A percentile compares a stretch with the other conserved stretches of the same genome.
Evolutionary conservation across 2,797 vertebrate genomes (phyloP).

Genomic region (Morus bassanus): DNA sequence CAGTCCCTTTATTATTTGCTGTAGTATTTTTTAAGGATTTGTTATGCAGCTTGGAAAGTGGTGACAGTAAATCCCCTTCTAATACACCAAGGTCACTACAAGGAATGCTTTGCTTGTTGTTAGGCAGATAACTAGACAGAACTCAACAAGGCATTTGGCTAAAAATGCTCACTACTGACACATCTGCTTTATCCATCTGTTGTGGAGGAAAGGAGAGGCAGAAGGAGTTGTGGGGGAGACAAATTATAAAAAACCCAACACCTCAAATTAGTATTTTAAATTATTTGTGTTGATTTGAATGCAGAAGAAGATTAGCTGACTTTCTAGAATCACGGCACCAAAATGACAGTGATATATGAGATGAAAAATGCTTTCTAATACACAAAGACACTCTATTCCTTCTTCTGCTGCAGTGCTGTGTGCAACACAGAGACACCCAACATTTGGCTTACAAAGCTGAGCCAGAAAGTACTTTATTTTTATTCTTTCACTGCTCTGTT

Average conservation of each 20-base stretch:
- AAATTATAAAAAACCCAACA: neutral
- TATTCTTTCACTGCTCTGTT: neutral
- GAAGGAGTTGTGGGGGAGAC: neutral
- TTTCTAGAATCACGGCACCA: constrained; percentile 21
- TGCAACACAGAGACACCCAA: neutral
- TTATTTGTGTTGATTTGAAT: constrained; percentile 43
- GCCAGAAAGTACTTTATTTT: neutral
- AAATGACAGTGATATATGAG: constrained; percentile 29
- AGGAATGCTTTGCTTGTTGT: neutral
- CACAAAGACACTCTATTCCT: neutral
- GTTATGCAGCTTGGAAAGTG: neutral
- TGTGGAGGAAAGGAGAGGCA: neutral
- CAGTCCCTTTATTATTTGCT: neutral
- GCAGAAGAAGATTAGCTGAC: constrained; percentile 31
- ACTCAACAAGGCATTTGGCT: neutral
- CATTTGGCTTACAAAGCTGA: neutral
- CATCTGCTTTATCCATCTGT: constrained; percentile 48
- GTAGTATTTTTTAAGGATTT: neutral
- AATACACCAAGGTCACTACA: neutral
- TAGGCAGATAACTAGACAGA: neutral
- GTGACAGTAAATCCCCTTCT: constrained; percentile 40
- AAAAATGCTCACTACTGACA: neutral
- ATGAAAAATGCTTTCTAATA: constrained; percentile 24
- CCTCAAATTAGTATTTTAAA: neutral
- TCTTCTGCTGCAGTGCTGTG: neutral